These are phyloP conservation scores for Myrmophylax atrothorax DNA, from an alignment of 2,113 vertebrate species.

Conservation along the genomic window DNA sequence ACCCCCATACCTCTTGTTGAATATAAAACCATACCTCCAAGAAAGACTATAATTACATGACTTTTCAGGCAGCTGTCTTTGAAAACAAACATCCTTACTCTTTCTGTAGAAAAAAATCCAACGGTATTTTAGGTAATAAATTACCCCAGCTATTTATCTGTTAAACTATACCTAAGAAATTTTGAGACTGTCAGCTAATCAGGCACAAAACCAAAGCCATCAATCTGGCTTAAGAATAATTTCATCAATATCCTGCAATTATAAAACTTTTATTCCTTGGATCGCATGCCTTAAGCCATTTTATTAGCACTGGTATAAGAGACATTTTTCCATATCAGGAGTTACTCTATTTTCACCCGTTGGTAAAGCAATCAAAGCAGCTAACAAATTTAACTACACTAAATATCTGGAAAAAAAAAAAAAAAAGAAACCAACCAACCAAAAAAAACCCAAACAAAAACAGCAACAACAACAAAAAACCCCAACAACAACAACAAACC, in stretches of 20 bases:
- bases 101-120: not conserved
- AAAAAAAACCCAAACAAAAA: not conserved
- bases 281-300: not conserved
- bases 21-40: not conserved
- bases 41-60: not conserved
- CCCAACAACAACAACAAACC: not conserved
- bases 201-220: not conserved
- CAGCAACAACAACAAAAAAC: not conserved
- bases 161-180: not conserved
- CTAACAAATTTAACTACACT: not conserved
- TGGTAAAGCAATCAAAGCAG: conserved; percentile 3
- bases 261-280: not conserved
- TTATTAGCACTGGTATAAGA: not conserved
- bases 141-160: not conserved
- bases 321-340: not conserved
- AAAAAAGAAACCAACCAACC: not conserved
- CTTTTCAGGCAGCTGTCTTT: not conserved
- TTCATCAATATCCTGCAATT: not conserved
- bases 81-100: not conserved
- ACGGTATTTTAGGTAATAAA: not conserved
- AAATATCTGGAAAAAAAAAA: not conserved
- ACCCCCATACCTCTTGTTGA: not conserved
- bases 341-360: not conserved
- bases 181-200: not conserved
- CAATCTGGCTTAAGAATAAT: not conserved